These are phyloP conservation scores for Neomorphus geoffroyi DNA, from an alignment of 2,797 vertebrate genomes.

Conservation along the genomic window DNA sequence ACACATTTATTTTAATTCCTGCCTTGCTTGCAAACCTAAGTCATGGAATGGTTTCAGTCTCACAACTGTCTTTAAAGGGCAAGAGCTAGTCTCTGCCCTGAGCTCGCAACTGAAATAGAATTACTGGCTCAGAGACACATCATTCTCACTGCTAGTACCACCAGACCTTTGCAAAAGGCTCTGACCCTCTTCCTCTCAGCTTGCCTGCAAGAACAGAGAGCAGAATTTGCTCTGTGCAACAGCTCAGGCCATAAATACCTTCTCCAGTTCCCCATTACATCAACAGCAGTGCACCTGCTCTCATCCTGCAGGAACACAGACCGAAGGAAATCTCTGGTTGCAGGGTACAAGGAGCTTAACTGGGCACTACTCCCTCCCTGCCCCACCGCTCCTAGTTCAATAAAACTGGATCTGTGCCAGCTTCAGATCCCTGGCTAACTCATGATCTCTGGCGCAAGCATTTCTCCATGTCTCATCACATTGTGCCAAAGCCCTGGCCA, in stretches of 20 bases:
- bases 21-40: accelerated
- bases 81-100: neutral
- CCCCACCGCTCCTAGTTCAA: neutral
- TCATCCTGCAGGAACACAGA: neutral
- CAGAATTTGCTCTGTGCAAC: neutral
- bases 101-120: neutral
- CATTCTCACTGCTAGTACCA: neutral
- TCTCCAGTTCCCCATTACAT: slow-evolving; percentile 5
- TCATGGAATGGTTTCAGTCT: neutral
- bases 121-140: neutral
- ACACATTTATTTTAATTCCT: neutral
- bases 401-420: neutral
- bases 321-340: slow-evolving; percentile 23
- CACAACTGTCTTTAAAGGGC: neutral
- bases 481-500: neutral
- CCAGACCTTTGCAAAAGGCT: neutral
- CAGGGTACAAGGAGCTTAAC: neutral
- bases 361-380: neutral
- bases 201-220: neutral
- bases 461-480: neutral
- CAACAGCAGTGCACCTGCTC: slow-evolving; percentile 50
- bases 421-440: neutral
- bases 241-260: slow-evolving; percentile 24
- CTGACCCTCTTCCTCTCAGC: neutral
- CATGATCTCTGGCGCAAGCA: neutral